Conservation (phyloP, 2,888 invertebrate genomes). For the Noctua pronuba region DNA sequence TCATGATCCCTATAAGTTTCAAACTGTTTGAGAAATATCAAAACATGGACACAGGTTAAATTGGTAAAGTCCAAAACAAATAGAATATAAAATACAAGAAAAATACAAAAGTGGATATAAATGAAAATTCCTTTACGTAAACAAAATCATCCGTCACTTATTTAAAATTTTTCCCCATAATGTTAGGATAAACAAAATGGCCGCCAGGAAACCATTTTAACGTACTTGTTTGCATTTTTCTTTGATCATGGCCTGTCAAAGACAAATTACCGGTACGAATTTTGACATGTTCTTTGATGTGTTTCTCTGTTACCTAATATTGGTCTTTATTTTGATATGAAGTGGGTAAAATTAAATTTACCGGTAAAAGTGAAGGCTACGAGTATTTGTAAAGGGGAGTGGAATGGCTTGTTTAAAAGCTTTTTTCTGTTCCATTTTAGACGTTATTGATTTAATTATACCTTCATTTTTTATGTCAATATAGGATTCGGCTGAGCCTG, state of each 20-base stretch:
- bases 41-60: background rate
- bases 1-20: no score
- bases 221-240: conserved; percentile 46
- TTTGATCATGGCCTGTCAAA: conserved; percentile 59
- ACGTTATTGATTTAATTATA: conserved; percentile 47
- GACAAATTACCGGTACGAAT: conserved; percentile 40
- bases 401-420: conserved; percentile 41
- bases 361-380: conserved; percentile 15
- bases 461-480: conserved; percentile 18
- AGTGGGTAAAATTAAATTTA: conserved; percentile 56
- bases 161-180: background rate
- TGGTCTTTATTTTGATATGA: conserved; percentile 44
- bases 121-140: background rate
- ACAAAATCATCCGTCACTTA: conserved; percentile 10
- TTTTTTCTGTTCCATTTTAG: conserved; percentile 38
- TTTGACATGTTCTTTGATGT: conserved; percentile 57
- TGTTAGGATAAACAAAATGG: conserved; percentile 21
- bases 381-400: conserved; percentile 25
- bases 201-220: conserved; percentile 23
- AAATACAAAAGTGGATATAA: background rate
- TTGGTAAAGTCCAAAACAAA: background rate
- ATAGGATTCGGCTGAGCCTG: background rate
- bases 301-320: conserved; percentile 35
- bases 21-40: background rate
- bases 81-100: background rate